These are phyloP conservation scores for Catagonus wagneri DNA, from an alignment of 2,113 vertebrate species.

Conservation along the genomic window DNA sequence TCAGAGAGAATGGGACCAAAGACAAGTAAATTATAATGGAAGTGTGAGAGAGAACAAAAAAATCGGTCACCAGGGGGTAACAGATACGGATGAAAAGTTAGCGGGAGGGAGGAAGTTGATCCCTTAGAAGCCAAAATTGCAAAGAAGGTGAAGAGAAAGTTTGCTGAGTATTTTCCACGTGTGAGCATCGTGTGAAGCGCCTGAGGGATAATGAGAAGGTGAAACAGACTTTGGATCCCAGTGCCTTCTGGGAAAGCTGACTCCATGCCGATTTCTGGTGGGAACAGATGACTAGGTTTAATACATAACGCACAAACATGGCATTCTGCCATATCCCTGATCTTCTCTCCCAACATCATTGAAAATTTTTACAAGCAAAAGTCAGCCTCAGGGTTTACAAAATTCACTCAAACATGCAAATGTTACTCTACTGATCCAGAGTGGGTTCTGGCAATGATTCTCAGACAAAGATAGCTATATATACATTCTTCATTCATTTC, in stretches of 20 bases:
- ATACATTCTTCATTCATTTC: constrained; percentile 66
- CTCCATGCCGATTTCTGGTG: neutral
- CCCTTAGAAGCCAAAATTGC: neutral
- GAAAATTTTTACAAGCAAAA: constrained; percentile 48
- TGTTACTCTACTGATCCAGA: constrained; percentile 42
- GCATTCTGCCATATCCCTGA: neutral
- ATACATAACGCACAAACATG: neutral
- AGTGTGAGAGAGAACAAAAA: neutral
- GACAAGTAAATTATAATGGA: neutral
- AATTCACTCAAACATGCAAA: constrained; percentile 50
- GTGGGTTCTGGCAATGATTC: constrained; percentile 44
- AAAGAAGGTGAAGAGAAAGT: neutral
- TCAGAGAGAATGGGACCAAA: neutral
- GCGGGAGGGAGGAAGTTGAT: neutral
- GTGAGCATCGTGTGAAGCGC: neutral
- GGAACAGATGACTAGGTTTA: neutral
- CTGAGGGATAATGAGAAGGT: neutral
- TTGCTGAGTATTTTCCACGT: neutral
- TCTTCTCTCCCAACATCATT: neutral
- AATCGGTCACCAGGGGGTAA: neutral
- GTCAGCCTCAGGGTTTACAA: constrained; percentile 47
- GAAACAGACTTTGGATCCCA: neutral
- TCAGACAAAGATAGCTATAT: constrained; percentile 66
- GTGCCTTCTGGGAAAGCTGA: neutral
- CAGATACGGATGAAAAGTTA: neutral